Conservation (phyloP, 2,888 invertebrate genomes). For the Andrena marginata region DNA sequence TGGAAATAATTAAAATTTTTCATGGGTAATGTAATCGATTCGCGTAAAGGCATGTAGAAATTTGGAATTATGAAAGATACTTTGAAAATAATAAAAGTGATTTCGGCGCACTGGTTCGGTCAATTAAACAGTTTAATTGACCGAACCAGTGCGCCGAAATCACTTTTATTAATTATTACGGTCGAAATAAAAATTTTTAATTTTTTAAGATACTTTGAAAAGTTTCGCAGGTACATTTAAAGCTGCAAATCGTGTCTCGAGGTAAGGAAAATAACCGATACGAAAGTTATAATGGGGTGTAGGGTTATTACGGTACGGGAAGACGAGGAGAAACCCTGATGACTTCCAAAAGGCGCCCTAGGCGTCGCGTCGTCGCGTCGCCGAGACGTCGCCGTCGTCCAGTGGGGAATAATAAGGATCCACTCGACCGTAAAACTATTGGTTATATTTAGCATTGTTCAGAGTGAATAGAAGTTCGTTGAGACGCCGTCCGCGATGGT, state of each 20-base stretch:
- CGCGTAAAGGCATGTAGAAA: no score
- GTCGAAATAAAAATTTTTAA: no score
- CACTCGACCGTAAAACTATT: conserved; percentile 68
- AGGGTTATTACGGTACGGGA: conserved; percentile 33
- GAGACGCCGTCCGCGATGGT: conserved; percentile 36
- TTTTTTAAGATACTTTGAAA: no score
- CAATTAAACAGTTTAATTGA: no score
- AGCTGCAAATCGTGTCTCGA: not conserved
- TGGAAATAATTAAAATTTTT: not conserved
- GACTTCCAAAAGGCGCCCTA: conserved; percentile 52
- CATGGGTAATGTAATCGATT: no score
- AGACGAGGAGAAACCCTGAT: conserved; percentile 51
- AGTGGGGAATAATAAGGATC: conserved; percentile 53
- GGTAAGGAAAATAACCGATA: conserved; percentile 22
- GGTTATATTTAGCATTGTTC: conserved; percentile 64
- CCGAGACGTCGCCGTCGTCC: conserved; percentile 31
- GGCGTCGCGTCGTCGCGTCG: conserved; percentile 49
- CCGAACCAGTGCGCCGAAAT: no score
- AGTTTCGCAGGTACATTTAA: no score
- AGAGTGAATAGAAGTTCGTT: conserved; percentile 60
- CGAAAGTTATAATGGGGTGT: conserved; percentile 29
- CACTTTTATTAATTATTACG: no score
- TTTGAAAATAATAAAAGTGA: no score
- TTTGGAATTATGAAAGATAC: no score
- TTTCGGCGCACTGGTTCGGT: no score